These are phyloP conservation scores for Rousettus leschenaultii DNA, from an alignment of 2,113 vertebrate genomes.

Conservation along the genomic window DNA sequence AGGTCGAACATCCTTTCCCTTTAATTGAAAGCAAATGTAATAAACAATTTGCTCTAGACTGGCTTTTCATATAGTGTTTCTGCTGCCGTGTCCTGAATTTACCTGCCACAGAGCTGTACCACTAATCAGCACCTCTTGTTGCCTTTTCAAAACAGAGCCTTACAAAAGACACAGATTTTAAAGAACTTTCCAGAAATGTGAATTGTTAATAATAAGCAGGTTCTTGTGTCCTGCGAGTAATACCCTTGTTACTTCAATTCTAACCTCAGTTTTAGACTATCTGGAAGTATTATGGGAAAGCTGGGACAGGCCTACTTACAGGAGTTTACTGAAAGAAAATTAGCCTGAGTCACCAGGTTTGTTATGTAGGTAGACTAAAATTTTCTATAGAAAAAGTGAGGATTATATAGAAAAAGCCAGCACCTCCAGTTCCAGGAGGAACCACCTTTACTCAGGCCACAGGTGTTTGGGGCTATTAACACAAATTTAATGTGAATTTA, in stretches of 20 bases:
- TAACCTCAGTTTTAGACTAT: slow-evolving; percentile 54
- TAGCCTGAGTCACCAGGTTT: slow-evolving; percentile 63
- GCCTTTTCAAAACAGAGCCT: slow-evolving; percentile 45
- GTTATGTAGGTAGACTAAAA: slow-evolving; percentile 52
- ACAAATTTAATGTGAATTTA: neutral
- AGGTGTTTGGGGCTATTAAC: neutral
- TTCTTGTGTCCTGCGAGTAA: slow-evolving; percentile 58
- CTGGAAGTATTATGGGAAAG: slow-evolving; percentile 49
- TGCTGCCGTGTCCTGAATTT: slow-evolving; percentile 6
- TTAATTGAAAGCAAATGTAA: slow-evolving; percentile 49
- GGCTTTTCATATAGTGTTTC: slow-evolving; percentile 35
- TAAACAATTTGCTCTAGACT: slow-evolving; percentile 42
- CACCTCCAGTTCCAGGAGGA: neutral
- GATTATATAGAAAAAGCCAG: neutral
- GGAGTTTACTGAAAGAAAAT: slow-evolving; percentile 55
- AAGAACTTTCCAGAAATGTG: slow-evolving; percentile 35
- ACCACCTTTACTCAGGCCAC: neutral
- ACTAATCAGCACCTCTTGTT: neutral
- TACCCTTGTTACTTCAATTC: slow-evolving; percentile 55
- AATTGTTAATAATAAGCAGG: slow-evolving; percentile 60
- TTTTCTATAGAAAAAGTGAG: slow-evolving; percentile 42
- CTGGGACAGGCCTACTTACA: slow-evolving; percentile 36
- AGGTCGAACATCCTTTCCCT: slow-evolving; percentile 14
- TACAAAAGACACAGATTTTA: slow-evolving; percentile 42
- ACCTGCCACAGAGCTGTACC: neutral